phyloP scores from a whole-genome alignment of 2,797 vertebrate genomes.

The Bradypodion pumilum region DNA sequence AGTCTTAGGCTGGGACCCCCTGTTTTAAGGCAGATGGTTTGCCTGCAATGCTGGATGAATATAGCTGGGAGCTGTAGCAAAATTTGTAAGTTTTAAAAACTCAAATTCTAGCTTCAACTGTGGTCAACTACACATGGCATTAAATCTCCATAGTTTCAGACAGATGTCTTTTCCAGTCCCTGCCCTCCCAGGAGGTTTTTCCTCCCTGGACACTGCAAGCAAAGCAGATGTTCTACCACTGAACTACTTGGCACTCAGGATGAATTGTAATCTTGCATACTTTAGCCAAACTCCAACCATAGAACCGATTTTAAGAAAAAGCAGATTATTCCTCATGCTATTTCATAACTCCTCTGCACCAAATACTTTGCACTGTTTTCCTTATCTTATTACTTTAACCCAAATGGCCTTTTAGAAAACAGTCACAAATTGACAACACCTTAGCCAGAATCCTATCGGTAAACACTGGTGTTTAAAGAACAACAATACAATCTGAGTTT shows the following conservation, averaged over 20 bases:
- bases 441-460: background rate
- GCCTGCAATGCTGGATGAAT: too few relatives aligned
- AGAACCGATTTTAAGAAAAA: background rate
- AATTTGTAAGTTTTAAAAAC: too few relatives aligned
- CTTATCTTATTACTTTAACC: background rate
- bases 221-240: background rate
- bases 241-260: background rate
- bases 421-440: background rate
- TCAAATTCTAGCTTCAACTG: too few relatives aligned
- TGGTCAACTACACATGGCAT: too few relatives aligned
- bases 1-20: too few relatives aligned
- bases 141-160: too few relatives aligned
- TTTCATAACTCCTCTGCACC: background rate
- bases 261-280: background rate
- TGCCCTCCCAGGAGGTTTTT: too few relatives aligned
- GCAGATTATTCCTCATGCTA: too few relatives aligned
- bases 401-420: background rate
- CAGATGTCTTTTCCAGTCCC: too few relatives aligned
- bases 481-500: too few relatives aligned
- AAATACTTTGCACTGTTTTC: too few relatives aligned
- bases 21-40: background rate
- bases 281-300: background rate
- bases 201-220: background rate
- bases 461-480: background rate
- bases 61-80: too few relatives aligned